Evolutionary conservation across 2,113 vertebrate species (phyloP).

Genomic region (Nyctereutes procyonoides): DNA sequence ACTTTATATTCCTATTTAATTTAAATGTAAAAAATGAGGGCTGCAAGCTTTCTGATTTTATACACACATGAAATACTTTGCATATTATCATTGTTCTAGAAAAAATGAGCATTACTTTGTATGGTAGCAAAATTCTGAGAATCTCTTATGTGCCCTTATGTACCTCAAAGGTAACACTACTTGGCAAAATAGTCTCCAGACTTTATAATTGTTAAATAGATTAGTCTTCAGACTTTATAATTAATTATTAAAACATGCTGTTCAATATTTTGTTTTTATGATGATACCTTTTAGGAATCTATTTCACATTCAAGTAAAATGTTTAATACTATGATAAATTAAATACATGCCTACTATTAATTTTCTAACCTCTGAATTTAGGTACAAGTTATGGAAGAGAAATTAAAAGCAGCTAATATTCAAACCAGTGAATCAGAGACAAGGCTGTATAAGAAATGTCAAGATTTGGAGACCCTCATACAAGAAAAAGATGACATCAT

Average conservation of each 20-base stretch:
- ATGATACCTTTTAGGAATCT: constrained; percentile 16
- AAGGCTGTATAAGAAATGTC: constrained; percentile 92
- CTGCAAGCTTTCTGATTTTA: neutral
- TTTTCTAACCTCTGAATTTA: constrained; percentile 82
- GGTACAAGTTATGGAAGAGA: constrained; percentile 98
- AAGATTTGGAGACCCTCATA: constrained; percentile 92
- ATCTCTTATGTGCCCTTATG: neutral
- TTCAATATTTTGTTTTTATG: constrained; percentile 41
- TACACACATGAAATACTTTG: neutral
- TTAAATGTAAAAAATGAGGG: constrained; percentile 9
- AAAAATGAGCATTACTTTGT: neutral
- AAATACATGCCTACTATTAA: constrained; percentile 22
- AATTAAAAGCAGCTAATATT: constrained; percentile 93
- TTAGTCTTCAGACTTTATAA: constrained; percentile 22
- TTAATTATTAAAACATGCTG: neutral
- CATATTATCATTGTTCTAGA: neutral
- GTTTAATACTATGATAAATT: constrained; percentile 6
- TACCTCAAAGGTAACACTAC: neutral
- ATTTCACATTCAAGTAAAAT: neutral
- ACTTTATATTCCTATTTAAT: constrained; percentile 14
- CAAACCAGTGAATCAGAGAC: constrained; percentile 93
- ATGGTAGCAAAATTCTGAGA: neutral
- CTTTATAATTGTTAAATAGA: neutral
- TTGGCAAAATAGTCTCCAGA: constrained; percentile 44
- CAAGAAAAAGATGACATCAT: constrained; percentile 95